phyloP scores from a whole-genome alignment of 2,888 invertebrate genomes.

The Trypoxylon attenuatum region DNA sequence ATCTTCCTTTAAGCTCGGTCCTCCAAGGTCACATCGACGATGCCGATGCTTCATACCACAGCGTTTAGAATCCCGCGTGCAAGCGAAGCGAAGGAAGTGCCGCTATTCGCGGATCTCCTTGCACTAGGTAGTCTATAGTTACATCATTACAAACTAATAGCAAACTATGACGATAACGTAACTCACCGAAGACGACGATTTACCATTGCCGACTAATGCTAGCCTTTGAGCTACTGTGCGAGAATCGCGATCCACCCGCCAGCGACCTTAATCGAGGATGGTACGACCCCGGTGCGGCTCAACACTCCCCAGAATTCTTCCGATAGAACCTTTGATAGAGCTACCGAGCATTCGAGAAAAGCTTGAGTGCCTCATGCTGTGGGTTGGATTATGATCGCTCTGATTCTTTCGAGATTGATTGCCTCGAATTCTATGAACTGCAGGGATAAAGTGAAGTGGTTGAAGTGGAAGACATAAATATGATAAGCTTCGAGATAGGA shows the following conservation, averaged over 20 bases:
- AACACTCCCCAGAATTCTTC: neutral
- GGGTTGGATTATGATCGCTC: too few species aligned
- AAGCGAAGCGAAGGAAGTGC: constrained; percentile 16
- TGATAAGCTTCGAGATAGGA: too few species aligned
- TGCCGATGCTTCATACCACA: constrained; percentile 4
- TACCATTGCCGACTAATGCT: constrained; percentile 35
- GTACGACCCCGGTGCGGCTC: constrained; percentile 7
- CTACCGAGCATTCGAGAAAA: too few species aligned
- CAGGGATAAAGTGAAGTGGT: too few species aligned
- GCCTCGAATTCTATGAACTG: too few species aligned
- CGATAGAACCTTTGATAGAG: too few species aligned
- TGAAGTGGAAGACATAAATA: too few species aligned
- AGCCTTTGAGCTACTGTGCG: constrained; percentile 22
- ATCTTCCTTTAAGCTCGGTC: too few species aligned
- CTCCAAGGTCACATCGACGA: constrained; percentile 26
- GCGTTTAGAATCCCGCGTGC: neutral
- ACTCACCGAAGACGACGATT: constrained; percentile 27
- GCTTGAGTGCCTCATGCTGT: too few species aligned
- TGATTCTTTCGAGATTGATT: too few species aligned
- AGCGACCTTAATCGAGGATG: constrained; percentile 4
- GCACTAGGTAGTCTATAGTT: constrained; percentile 40
- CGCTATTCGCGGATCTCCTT: constrained; percentile 32
- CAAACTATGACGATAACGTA: constrained; percentile 31
- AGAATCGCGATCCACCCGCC: neutral
- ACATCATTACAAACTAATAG: constrained; percentile 43